phyloP scores from a whole-genome alignment of 2,113 vertebrate genomes.

The Gasterosteus nipponicus region DNA sequence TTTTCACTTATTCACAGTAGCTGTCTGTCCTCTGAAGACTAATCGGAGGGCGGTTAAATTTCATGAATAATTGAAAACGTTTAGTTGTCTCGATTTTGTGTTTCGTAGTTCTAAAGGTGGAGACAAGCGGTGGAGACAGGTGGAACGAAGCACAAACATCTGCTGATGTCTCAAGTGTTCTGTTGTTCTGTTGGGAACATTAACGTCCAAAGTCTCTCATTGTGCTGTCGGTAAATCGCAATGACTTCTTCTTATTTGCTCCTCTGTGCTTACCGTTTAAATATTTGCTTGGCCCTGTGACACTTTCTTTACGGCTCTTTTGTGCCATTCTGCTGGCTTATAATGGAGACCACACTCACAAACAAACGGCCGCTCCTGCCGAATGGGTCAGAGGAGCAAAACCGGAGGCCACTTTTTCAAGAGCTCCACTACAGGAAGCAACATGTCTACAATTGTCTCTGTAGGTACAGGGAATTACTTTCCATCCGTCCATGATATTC shows the following conservation, averaged over 20 bases:
- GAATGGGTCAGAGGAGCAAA: background rate
- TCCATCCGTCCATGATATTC: background rate
- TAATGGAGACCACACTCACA: slow-evolving; percentile 1
- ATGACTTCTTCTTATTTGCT: background rate
- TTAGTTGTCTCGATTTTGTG: slow-evolving; percentile 38
- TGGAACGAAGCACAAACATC: slow-evolving; percentile 1
- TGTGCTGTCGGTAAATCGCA: background rate
- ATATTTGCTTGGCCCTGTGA: background rate
- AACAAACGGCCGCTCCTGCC: background rate
- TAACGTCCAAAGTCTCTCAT: background rate
- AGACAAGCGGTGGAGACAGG: background rate
- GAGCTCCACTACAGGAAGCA: background rate
- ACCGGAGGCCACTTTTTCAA: background rate
- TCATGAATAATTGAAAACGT: slow-evolving; percentile 53
- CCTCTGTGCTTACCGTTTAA: background rate
- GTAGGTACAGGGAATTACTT: background rate
- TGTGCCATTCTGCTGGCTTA: background rate
- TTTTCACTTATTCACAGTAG: slow-evolving; percentile 45
- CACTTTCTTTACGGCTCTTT: background rate
- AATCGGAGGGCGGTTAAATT: slow-evolving; percentile 29
- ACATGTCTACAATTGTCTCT: background rate
- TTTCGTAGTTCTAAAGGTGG: slow-evolving; percentile 22
- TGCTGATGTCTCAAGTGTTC: background rate
- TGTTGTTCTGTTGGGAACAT: background rate
- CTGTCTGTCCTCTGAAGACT: slow-evolving; percentile 59